Evolutionary conservation across 2,113 vertebrate species (phyloP).

Genomic region (Casuarius casuarius): DNA sequence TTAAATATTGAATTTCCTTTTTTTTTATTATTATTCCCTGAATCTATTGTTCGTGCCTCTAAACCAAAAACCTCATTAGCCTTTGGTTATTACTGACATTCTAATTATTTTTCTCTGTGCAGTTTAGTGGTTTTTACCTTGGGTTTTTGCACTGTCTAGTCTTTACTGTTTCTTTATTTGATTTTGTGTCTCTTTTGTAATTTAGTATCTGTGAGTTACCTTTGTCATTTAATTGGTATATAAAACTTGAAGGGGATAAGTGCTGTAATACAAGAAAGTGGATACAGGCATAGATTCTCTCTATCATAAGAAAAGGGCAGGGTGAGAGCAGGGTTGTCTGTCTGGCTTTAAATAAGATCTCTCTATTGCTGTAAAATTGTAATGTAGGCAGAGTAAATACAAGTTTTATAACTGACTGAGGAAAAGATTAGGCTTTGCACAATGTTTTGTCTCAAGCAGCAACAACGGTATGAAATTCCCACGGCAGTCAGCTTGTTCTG

Average conservation of each 20-base stretch:
- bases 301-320: neutral
- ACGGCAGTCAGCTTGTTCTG: neutral
- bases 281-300: neutral
- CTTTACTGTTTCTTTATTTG: neutral
- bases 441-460: neutral
- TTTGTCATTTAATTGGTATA: neutral
- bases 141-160: neutral
- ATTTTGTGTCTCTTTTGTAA: neutral
- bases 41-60: neutral
- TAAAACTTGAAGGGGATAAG: neutral
- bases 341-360: neutral
- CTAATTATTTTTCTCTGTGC: fast-evolving
- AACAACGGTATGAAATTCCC: neutral
- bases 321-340: neutral
- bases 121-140: neutral
- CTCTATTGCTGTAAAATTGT: neutral
- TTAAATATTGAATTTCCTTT: neutral
- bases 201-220: neutral
- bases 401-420: neutral
- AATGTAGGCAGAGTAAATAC: neutral
- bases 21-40: neutral
- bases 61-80: neutral
- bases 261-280: neutral
- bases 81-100: neutral
- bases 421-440: neutral